Evolutionary conservation across 2,113 vertebrate genomes (phyloP).

Genomic region (Xiphias gladius): DNA sequence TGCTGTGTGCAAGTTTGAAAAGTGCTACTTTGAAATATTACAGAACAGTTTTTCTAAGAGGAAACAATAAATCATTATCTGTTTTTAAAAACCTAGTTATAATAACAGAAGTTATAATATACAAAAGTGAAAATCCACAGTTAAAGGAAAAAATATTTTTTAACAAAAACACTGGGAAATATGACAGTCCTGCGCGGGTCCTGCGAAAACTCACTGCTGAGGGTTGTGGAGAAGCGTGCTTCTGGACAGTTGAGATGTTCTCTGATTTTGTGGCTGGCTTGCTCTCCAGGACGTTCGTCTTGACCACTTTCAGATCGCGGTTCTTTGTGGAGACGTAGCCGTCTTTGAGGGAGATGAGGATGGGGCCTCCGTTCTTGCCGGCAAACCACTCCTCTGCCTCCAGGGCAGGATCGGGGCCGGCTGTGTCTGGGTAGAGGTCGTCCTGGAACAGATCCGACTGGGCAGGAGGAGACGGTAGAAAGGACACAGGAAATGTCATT

Average conservation of each 20-base stretch:
- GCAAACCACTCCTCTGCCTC: constrained; percentile 97
- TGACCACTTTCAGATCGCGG: constrained; percentile 96
- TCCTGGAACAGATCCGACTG: constrained; percentile 99
- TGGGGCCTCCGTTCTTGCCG: constrained; percentile 92
- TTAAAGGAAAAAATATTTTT: not conserved
- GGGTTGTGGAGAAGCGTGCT: constrained; percentile 80
- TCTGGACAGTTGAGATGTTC: constrained; percentile 85
- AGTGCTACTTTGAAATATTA: constrained; percentile 1
- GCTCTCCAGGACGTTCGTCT: constrained; percentile 93
- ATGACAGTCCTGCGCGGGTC: not conserved
- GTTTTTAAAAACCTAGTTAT: not conserved
- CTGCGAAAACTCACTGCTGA: constrained; percentile 77
- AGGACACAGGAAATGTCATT: constrained; percentile 17
- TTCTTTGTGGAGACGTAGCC: constrained; percentile 95
- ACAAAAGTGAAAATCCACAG: not conserved
- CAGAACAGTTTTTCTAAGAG: not conserved
- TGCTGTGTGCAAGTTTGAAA: not conserved
- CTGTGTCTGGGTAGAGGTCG: constrained; percentile 95
- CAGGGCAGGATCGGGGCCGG: constrained; percentile 92
- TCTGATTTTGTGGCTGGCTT: constrained; percentile 91
- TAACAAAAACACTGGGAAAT: not conserved
- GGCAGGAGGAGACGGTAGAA: constrained; percentile 38
- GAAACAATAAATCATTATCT: not conserved
- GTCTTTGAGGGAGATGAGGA: constrained; percentile 95
- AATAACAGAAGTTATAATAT: not conserved